phyloP scores from a whole-genome alignment of 2,888 invertebrate species.

The Artemia sinica region DNA sequence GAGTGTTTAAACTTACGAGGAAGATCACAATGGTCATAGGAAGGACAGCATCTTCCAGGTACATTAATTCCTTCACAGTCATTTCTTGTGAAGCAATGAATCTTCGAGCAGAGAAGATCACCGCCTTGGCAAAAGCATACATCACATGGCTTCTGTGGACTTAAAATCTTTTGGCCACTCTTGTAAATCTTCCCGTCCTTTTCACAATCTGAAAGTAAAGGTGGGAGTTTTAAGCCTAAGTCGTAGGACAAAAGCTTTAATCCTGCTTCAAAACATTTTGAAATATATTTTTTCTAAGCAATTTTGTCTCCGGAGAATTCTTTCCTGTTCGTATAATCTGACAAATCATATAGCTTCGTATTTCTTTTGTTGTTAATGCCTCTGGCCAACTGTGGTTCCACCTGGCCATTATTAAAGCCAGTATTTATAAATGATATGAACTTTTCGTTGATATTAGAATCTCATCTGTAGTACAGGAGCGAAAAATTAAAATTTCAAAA shows the following conservation, averaged over 20 bases:
- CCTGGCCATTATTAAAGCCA: too few species aligned
- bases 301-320: too few species aligned
- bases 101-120: conserved; percentile 55
- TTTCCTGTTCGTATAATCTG: too few species aligned
- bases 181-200: conserved; percentile 52
- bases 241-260: neutral
- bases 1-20: neutral
- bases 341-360: too few species aligned
- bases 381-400: too few species aligned
- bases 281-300: too few species aligned
- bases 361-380: too few species aligned
- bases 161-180: conserved; percentile 55
- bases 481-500: too few species aligned
- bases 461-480: too few species aligned
- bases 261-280: too few species aligned
- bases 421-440: too few species aligned
- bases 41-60: conserved; percentile 58
- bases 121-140: conserved; percentile 65
- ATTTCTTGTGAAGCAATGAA: conserved; percentile 54
- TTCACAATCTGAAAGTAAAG: conserved; percentile 47
- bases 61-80: conserved; percentile 55
- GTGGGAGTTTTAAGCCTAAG: neutral
- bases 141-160: conserved; percentile 53
- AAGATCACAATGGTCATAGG: conserved; percentile 52
- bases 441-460: too few species aligned